Conservation (phyloP, 2,888 invertebrate species). For the Lithophane socia region DNA sequence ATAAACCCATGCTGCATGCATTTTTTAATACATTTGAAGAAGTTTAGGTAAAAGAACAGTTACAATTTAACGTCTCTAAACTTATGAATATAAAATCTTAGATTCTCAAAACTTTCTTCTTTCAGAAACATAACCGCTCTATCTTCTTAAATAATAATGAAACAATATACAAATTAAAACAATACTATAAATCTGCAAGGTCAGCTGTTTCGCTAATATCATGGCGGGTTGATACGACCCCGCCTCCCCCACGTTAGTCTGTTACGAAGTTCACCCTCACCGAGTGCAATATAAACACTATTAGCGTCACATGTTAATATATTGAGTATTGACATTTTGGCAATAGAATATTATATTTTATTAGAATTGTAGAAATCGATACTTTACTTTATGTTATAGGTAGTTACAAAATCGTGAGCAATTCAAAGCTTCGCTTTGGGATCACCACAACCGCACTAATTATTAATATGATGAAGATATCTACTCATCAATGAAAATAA, state of each 20-base stretch:
- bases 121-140: background rate
- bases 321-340: slow-evolving; percentile 43
- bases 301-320: slow-evolving; percentile 44
- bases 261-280: slow-evolving; percentile 38
- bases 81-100: background rate
- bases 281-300: slow-evolving; percentile 56
- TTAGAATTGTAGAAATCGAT: background rate
- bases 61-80: no score
- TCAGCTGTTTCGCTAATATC: slow-evolving; percentile 47
- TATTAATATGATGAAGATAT: no score
- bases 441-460: no score
- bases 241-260: slow-evolving; percentile 34
- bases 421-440: background rate
- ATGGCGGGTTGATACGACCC: slow-evolving; percentile 9
- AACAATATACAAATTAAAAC: background rate
- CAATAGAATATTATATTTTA: slow-evolving; percentile 11
- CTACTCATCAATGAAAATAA: no score
- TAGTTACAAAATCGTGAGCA: background rate
- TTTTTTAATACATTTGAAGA: no score
- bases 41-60: no score
- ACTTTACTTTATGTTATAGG: background rate
- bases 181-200: slow-evolving; percentile 16
- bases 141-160: background rate
- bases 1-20: no score
- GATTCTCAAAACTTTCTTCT: background rate